phyloP scores from a whole-genome alignment of 23 tunicate species.

The Phallusia fumigata region DNA sequence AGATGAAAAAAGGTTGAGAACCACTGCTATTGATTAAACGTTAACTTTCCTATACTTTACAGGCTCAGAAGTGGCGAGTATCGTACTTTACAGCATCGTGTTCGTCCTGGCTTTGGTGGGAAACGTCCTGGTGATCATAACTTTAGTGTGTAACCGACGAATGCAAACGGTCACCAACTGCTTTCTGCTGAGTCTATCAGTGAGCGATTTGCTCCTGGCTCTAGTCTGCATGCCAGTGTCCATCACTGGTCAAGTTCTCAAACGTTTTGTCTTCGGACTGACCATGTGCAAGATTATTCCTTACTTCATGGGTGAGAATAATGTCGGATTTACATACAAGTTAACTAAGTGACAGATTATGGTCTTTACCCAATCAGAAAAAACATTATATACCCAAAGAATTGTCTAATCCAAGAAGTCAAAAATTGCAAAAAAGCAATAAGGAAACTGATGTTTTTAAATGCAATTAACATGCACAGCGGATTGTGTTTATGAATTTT shows the following conservation, averaged over 20 bases:
- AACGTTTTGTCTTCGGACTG: conserved; percentile 64
- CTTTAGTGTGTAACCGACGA: conserved; percentile 35
- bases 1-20: neutral
- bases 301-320: conserved; percentile 68
- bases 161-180: conserved; percentile 74
- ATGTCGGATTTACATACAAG: too few species aligned
- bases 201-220: conserved; percentile 74
- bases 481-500: too few species aligned
- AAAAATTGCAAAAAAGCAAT: too few species aligned
- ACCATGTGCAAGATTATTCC: conserved; percentile 63
- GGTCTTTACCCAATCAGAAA: too few species aligned
- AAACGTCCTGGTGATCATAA: conserved; percentile 57
- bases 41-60: neutral
- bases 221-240: conserved; percentile 70
- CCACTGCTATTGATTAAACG: neutral
- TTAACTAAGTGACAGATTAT: too few species aligned
- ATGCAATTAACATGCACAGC: too few species aligned
- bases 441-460: too few species aligned
- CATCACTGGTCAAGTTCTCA: conserved; percentile 48
- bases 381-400: too few species aligned
- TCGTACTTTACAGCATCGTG: conserved; percentile 43
- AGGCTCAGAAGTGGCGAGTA: conserved; percentile 9
- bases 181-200: conserved; percentile 70
- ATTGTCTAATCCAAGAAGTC: too few species aligned
- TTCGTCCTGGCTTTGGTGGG: conserved; percentile 55